These are phyloP conservation scores for Gouania willdenowi DNA, from an alignment of 2,797 vertebrate species.

Conservation along the genomic window DNA sequence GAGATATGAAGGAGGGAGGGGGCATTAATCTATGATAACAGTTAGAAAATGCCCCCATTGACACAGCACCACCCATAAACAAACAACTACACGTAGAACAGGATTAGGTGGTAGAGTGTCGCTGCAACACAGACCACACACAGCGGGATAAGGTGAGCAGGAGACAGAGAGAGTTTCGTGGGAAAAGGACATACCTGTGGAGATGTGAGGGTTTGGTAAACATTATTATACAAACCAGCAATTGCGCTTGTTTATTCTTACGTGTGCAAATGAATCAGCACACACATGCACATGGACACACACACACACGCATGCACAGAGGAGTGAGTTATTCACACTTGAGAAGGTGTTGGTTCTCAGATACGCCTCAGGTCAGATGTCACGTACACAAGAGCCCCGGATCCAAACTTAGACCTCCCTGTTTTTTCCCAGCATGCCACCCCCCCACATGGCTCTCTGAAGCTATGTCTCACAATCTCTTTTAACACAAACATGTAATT, in stretches of 20 bases:
- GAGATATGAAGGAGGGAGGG: conserved; percentile 34
- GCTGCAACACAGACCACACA: conserved; percentile 19
- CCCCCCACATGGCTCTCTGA: too few species aligned
- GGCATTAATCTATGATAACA: conserved; percentile 63
- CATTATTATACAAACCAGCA: too few species aligned
- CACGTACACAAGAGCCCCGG: conserved; percentile 57
- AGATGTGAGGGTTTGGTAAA: neutral
- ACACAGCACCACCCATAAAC: conserved; percentile 32
- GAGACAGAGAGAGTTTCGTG: too few species aligned
- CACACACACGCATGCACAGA: conserved; percentile 7
- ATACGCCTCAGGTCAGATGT: conserved; percentile 67
- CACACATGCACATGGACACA: neutral
- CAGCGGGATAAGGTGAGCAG: conserved; percentile 5
- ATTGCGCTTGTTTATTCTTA: too few species aligned
- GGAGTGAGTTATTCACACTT: conserved; percentile 57
- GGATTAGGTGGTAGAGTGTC: conserved; percentile 12
- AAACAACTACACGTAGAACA: conserved; percentile 32
- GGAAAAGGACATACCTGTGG: neutral
- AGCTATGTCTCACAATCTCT: conserved; percentile 14
- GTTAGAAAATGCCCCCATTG: conserved; percentile 39
- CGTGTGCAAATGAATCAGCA: too few species aligned
- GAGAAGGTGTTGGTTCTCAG: conserved; percentile 61
- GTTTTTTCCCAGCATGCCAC: conserved; percentile 25
- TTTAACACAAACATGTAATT: conserved; percentile 29
- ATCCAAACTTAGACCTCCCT: conserved; percentile 61